phyloP scores from a whole-genome alignment of 1,140 invertebrate genomes.

The Drosophila nigrodunni region DNA sequence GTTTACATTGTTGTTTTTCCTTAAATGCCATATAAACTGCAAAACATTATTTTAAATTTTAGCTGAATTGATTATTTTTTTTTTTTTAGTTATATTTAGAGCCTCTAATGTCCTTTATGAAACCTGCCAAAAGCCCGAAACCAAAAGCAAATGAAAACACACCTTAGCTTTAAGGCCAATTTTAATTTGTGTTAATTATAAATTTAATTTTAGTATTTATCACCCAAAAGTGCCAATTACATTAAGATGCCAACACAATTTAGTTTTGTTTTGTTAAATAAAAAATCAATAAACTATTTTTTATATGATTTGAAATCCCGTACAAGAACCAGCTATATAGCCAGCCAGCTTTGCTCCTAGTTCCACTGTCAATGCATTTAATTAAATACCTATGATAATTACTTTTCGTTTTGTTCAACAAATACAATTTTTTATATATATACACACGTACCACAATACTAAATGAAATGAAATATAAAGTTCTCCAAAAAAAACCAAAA shows the following conservation, averaged over 20 bases:
- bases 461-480: conserved; percentile 31
- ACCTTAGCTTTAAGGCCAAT: conserved; percentile 69
- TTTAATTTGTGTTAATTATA: conserved; percentile 65
- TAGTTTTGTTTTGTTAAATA: conserved; percentile 2
- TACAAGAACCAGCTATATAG: conserved; percentile 23
- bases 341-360: conserved; percentile 44
- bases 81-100: conserved; percentile 32
- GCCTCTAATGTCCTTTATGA: conserved; percentile 60
- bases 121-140: conserved; percentile 45
- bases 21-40: conserved; percentile 35
- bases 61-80: conserved; percentile 46
- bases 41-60: conserved; percentile 36
- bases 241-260: conserved; percentile 35
- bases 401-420: conserved; percentile 51
- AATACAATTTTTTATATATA: conserved; percentile 1
- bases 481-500: conserved; percentile 27
- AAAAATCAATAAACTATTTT: neutral
- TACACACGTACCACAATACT: conserved; percentile 10
- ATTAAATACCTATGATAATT: conserved; percentile 40
- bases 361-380: conserved; percentile 58
- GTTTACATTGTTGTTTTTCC: conserved; percentile 45
- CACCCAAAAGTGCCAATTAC: conserved; percentile 56
- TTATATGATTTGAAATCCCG: conserved; percentile 36
- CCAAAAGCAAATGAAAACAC: neutral
- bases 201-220: conserved; percentile 32